Percentiles rank a stretch among this genome's conserved stretches.
Conservation (phyloP, 2,888 invertebrate genomes). For the Euspilapteryx auroguttella region DNA sequence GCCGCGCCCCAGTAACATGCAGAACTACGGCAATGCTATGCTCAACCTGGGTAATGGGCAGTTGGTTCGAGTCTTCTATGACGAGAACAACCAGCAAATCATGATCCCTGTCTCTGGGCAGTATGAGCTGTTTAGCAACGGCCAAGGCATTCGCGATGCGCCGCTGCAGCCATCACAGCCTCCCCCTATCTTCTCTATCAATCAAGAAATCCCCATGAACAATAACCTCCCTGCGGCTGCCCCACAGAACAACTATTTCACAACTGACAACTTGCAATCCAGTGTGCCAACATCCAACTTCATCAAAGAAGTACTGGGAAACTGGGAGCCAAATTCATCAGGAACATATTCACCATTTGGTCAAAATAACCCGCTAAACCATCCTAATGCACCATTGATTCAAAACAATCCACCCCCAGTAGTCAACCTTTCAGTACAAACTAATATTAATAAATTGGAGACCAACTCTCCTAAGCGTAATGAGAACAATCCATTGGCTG, state of each 20-base stretch:
- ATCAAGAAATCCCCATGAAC: conserved; percentile 34
- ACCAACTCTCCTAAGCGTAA: conserved; percentile 38
- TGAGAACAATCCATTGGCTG: conserved; percentile 48
- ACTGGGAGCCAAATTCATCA: conserved; percentile 71
- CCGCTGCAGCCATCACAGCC: conserved; percentile 30
- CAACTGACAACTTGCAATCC: conserved; percentile 22
- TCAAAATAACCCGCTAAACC: conserved; percentile 57
- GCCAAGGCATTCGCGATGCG: conserved; percentile 31
- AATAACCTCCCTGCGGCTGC: conserved; percentile 16
- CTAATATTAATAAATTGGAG: conserved; percentile 21
- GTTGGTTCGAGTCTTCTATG: conserved; percentile 40
- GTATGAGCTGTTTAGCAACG: conserved; percentile 47
- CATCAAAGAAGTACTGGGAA: conserved; percentile 71
- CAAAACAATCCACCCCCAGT: conserved; percentile 18
- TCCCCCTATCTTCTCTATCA: conserved; percentile 33
- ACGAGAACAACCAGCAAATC: conserved; percentile 47
- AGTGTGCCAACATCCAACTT: conserved; percentile 50
- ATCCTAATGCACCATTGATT: conserved; percentile 36
- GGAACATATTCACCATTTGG: conserved; percentile 78
- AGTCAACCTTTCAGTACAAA: conserved; percentile 20
- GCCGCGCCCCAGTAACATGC: conserved; percentile 28
- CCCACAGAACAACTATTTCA: conserved; percentile 18
- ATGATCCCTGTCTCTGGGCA: conserved; percentile 48
- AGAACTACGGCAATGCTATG: conserved; percentile 37
- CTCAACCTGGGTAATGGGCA: conserved; percentile 49